A percentile compares a stretch with the other conserved stretches of the same genome.
Conservation (phyloP, 2,113 vertebrate species). For the Grammomys surdaster region DNA sequence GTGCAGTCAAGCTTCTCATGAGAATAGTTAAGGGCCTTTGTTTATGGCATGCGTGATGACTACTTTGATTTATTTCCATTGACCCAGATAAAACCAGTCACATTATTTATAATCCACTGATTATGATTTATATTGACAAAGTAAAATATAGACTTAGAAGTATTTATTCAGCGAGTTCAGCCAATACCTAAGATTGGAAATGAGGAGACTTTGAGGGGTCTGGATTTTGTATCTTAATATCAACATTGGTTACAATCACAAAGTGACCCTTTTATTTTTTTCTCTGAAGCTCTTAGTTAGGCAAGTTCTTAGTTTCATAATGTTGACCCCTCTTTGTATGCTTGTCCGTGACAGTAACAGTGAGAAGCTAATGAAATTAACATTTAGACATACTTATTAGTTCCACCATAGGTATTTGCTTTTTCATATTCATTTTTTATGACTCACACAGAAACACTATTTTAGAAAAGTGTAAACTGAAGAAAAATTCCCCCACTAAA, state of each 20-base stretch:
- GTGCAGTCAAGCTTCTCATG: background rate
- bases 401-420: slow-evolving; percentile 48
- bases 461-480: slow-evolving; percentile 57
- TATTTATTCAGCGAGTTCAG: slow-evolving; percentile 16
- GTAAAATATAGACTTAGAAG: background rate
- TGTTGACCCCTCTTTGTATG: slow-evolving; percentile 37
- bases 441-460: background rate
- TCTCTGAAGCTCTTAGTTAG: background rate
- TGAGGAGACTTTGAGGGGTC: background rate
- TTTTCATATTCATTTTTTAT: slow-evolving; percentile 41
- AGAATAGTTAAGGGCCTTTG: slow-evolving; percentile 25
- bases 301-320: background rate
- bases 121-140: slow-evolving; percentile 34
- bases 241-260: slow-evolving; percentile 51
- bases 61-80: slow-evolving; percentile 51
- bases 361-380: slow-evolving; percentile 54
- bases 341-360: slow-evolving; percentile 61
- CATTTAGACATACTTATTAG: slow-evolving; percentile 48
- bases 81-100: slow-evolving; percentile 58
- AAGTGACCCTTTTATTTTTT: background rate
- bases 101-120: slow-evolving; percentile 53
- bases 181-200: background rate
- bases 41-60: slow-evolving; percentile 35
- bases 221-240: background rate
- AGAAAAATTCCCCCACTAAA: background rate